Evolutionary conservation across 2,888 invertebrate species (phyloP).

Genomic region (Catocala nupta): DNA sequence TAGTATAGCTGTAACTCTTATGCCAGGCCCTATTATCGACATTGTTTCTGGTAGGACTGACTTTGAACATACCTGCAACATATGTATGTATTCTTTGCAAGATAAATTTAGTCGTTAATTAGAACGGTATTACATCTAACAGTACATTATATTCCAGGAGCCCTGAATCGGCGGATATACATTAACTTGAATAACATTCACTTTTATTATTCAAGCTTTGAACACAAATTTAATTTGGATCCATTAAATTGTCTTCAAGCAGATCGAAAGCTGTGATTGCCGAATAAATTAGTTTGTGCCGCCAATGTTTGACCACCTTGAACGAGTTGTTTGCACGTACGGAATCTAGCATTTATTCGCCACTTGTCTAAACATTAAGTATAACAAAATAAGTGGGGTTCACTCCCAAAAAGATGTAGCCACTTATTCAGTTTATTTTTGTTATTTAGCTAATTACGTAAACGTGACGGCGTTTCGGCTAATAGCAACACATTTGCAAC

Average conservation of each 20-base stretch:
- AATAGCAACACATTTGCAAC: conserved; percentile 34
- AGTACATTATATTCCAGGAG: neutral
- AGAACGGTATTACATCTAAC: neutral
- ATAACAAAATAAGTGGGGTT: conserved; percentile 24
- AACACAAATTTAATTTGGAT: conserved; percentile 4
- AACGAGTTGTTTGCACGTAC: conserved; percentile 21
- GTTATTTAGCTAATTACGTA: conserved; percentile 34
- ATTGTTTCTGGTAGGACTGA: too few relatives aligned
- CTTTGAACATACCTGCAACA: too few relatives aligned
- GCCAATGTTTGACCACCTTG: conserved; percentile 47
- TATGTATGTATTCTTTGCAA: too few relatives aligned
- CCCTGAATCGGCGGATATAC: too few relatives aligned
- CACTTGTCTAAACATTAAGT: conserved; percentile 40
- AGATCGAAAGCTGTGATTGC: conserved; percentile 29
- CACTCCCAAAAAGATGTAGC: conserved; percentile 9
- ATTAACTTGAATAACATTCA: too few relatives aligned
- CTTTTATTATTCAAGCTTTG: too few relatives aligned
- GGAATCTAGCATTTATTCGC: conserved; percentile 35
- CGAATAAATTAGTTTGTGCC: conserved; percentile 36
- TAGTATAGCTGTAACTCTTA: too few relatives aligned
- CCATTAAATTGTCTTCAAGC: conserved; percentile 2
- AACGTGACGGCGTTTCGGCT: conserved; percentile 29
- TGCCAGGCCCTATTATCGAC: too few relatives aligned
- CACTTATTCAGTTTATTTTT: conserved; percentile 26
- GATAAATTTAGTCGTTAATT: neutral